Evolutionary conservation across 2,797 vertebrate genomes (phyloP).

Genomic region (Furcifer pardalis): DNA sequence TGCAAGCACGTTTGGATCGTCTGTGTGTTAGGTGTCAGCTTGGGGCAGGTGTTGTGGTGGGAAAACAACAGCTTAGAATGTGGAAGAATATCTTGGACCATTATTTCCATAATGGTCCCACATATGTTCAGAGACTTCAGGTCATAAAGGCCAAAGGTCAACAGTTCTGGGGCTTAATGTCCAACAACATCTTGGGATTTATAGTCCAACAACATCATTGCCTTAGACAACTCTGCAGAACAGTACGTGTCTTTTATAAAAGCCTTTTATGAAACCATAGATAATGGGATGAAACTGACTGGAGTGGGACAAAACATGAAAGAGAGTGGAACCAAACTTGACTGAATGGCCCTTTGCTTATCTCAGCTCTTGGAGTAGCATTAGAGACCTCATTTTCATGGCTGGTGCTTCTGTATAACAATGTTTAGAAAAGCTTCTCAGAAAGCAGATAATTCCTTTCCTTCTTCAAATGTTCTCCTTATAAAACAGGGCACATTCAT

Average conservation of each 20-base stretch:
- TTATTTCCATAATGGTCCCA: too few species aligned
- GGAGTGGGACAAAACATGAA: background rate
- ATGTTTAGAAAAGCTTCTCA: slow-evolving; percentile 48
- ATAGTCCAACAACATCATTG: background rate
- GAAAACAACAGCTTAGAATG: background rate
- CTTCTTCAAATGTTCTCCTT: slow-evolving; percentile 47
- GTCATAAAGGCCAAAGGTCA: background rate
- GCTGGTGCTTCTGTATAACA: slow-evolving; percentile 8
- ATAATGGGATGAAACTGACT: background rate
- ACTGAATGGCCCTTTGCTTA: slow-evolving; percentile 12
- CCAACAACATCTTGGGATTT: background rate
- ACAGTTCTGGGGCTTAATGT: background rate
- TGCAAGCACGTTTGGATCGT: background rate
- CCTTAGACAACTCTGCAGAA: background rate
- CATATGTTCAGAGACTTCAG: background rate
- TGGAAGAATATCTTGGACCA: background rate
- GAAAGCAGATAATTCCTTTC: slow-evolving; percentile 24
- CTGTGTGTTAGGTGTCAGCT: background rate
- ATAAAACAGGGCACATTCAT: slow-evolving; percentile 52
- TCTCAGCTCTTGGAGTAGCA: slow-evolving; percentile 19
- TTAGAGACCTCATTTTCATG: slow-evolving; percentile 27
- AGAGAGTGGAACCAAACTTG: background rate
- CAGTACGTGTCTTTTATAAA: background rate
- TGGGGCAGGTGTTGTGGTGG: background rate
- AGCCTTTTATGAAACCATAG: background rate